Percentiles rank a stretch among this genome's conserved stretches.
Evolutionary conservation across 2,797 vertebrate species (phyloP).

Genomic region (Harpagifer antarcticus): DNA sequence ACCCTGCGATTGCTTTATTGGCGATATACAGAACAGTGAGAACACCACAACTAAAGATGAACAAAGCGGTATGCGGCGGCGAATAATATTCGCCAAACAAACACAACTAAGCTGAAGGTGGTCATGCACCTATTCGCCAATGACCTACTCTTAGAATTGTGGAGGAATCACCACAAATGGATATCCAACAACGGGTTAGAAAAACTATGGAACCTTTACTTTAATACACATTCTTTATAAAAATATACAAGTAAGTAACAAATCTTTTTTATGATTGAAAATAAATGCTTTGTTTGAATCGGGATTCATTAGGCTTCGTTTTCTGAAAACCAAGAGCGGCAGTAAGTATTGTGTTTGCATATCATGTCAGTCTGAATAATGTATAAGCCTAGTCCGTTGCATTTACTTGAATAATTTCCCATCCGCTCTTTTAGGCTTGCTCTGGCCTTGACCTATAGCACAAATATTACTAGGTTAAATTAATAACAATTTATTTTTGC

Average conservation of each 20-base stretch:
- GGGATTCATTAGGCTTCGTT: neutral
- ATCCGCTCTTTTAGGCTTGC: slow-evolving; percentile 12
- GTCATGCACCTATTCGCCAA: too few relatives aligned
- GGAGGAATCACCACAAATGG: neutral
- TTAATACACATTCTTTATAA: neutral
- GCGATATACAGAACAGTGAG: too few relatives aligned
- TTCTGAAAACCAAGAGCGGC: neutral
- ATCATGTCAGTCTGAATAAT: neutral
- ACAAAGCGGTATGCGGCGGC: too few relatives aligned
- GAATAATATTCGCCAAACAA: too few relatives aligned
- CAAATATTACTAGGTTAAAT: slow-evolving; percentile 23
- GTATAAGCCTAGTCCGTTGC: neutral
- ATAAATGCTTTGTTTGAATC: neutral
- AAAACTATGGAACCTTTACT: neutral
- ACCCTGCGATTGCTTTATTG: too few relatives aligned
- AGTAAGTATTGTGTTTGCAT: neutral
- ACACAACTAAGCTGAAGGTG: too few relatives aligned
- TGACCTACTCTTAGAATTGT: neutral
- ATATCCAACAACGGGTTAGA: neutral
- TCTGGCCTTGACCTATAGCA: slow-evolving; percentile 33
- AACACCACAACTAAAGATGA: too few relatives aligned
- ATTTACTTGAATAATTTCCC: neutral
- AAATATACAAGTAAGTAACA: too few relatives aligned
- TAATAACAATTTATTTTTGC: slow-evolving; percentile 42
- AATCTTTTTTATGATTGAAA: too few relatives aligned